A percentile compares a stretch with the other conserved stretches of the same genome.
Evolutionary conservation across 2,888 invertebrate species (phyloP).

Genomic region (Tenthredo scrophulariae): DNA sequence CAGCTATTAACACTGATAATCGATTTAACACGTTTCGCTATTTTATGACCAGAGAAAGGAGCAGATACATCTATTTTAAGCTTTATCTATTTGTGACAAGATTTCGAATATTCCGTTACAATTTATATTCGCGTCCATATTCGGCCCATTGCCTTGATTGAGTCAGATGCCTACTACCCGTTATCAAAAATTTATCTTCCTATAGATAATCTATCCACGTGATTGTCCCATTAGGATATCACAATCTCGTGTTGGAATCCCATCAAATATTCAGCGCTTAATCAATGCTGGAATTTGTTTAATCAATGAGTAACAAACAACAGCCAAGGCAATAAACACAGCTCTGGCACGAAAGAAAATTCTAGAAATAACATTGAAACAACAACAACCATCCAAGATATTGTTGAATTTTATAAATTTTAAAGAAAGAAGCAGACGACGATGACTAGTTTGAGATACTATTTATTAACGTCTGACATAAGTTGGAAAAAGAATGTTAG

Average conservation of each 20-base stretch:
- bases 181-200: neutral
- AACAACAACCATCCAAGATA: neutral
- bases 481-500: neutral
- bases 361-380: neutral
- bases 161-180: neutral
- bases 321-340: neutral
- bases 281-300: neutral
- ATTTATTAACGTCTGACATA: neutral
- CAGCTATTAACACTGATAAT: constrained; percentile 4
- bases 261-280: neutral
- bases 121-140: neutral
- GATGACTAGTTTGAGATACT: neutral
- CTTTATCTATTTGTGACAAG: neutral
- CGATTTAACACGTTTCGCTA: neutral
- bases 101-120: neutral
- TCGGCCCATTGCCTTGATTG: neutral
- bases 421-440: neutral
- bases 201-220: neutral
- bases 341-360: neutral
- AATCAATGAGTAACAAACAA: neutral
- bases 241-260: neutral
- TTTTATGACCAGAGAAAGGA: neutral
- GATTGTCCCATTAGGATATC: neutral
- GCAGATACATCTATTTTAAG: neutral
- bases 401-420: neutral